A percentile compares a stretch with the other conserved stretches of the same genome.
phyloP scores from a whole-genome alignment of 2,113 vertebrate species.

The Sporophila hypoxantha region DNA sequence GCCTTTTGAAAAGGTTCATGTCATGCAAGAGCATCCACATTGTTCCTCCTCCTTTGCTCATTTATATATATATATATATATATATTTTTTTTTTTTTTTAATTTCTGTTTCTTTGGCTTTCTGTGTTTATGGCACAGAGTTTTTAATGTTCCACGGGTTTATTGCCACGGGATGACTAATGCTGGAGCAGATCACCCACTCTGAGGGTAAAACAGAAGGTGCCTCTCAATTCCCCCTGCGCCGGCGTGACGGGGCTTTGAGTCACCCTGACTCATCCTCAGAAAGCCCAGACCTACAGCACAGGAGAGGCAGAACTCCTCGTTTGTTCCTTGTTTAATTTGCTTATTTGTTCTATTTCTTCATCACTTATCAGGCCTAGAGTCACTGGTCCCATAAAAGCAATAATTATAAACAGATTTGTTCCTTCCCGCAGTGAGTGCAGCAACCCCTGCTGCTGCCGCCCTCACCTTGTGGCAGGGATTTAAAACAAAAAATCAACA shows the following conservation, averaged over 20 bases:
- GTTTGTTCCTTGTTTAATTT: not conserved
- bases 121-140: not conserved
- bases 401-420: not conserved
- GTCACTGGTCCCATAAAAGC: not conserved
- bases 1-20: not conserved
- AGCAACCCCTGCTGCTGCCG: not conserved
- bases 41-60: not conserved
- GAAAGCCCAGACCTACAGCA: constrained; percentile 30
- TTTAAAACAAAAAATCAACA: not conserved
- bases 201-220: constrained; percentile 7
- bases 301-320: not conserved
- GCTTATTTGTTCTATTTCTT: not conserved
- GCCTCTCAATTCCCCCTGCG: not conserved
- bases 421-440: not conserved
- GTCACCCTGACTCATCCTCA: constrained; percentile 39
- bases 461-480: not conserved
- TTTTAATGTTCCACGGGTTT: not conserved
- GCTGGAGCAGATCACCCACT: constrained; percentile 33
- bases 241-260: not conserved
- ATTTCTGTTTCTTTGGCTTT: not conserved
- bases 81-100: not conserved
- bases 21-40: not conserved
- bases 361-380: not conserved
- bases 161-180: constrained; percentile 2
- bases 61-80: not conserved